phyloP scores from a whole-genome alignment of 2,888 invertebrate species.

The Eupithecia insigniata region DNA sequence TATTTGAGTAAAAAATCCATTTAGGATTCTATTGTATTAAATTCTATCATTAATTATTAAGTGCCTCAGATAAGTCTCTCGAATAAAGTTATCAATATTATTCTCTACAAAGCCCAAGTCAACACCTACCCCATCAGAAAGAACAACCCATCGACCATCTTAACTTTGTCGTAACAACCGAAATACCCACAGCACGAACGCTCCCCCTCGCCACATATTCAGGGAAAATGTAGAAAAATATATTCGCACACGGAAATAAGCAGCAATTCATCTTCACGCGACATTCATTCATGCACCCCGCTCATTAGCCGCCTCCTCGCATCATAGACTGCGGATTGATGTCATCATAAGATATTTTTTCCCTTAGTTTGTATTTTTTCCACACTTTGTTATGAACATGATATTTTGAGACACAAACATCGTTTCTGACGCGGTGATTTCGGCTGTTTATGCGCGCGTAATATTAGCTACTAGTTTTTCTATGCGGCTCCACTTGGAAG shows the following conservation, averaged over 20 bases:
- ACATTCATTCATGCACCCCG: slow-evolving; percentile 44
- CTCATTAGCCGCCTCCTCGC: slow-evolving; percentile 51
- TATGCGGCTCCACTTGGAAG: neutral
- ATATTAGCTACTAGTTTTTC: neutral
- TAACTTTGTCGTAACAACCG: neutral
- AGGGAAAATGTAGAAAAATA: slow-evolving; percentile 34
- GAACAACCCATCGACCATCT: neutral
- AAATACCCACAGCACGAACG: neutral
- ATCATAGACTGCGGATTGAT: slow-evolving; percentile 39
- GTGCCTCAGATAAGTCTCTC: neutral
- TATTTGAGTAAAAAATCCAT: too few relatives aligned
- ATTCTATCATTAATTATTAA: too few relatives aligned
- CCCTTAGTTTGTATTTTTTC: slow-evolving; percentile 8
- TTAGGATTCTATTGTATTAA: too few relatives aligned
- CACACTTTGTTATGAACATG: neutral
- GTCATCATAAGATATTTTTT: slow-evolving; percentile 30
- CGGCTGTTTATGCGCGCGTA: neutral
- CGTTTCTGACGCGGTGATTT: neutral
- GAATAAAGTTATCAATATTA: neutral
- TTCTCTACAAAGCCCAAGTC: neutral
- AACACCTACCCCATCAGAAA: neutral
- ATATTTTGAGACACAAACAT: neutral
- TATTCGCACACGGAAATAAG: slow-evolving; percentile 37
- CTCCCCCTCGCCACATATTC: slow-evolving; percentile 4
- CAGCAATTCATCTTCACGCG: slow-evolving; percentile 42